These are phyloP conservation scores for Trichonephila clavipes DNA, from an alignment of 1,140 invertebrate genomes.

Conservation along the genomic window DNA sequence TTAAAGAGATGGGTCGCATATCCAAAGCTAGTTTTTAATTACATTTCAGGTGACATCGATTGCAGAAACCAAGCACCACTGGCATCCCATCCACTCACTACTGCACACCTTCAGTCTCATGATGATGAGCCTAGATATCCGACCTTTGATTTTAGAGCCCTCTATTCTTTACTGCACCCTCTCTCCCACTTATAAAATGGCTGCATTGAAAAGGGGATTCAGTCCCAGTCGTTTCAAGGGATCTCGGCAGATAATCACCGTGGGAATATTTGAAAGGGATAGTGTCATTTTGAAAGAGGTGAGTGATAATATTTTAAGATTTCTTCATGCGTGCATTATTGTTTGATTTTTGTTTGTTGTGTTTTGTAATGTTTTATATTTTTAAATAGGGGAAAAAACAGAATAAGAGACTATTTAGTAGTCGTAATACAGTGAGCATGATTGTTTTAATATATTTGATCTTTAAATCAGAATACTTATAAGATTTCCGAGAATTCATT, in stretches of 20 bases:
- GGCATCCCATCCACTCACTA: background rate
- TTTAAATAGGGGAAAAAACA: too few species aligned
- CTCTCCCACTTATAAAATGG: background rate
- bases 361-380: too few species aligned
- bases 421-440: too few species aligned
- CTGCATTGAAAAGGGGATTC: background rate
- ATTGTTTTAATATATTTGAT: too few species aligned
- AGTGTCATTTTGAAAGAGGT: background rate
- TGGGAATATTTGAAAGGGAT: background rate
- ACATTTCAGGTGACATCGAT: background rate
- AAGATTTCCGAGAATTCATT: too few species aligned
- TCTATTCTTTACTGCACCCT: background rate
- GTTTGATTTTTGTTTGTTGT: too few species aligned
- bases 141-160: background rate
- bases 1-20: too few species aligned
- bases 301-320: too few species aligned
- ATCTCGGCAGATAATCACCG: background rate
- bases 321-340: too few species aligned
- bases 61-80: background rate
- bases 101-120: background rate
- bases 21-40: too few species aligned
- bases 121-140: background rate
- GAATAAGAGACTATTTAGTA: too few species aligned
- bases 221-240: background rate
- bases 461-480: too few species aligned